Evolutionary conservation across 1,140 invertebrate species (phyloP).

Genomic region (Aplysia californica): DNA sequence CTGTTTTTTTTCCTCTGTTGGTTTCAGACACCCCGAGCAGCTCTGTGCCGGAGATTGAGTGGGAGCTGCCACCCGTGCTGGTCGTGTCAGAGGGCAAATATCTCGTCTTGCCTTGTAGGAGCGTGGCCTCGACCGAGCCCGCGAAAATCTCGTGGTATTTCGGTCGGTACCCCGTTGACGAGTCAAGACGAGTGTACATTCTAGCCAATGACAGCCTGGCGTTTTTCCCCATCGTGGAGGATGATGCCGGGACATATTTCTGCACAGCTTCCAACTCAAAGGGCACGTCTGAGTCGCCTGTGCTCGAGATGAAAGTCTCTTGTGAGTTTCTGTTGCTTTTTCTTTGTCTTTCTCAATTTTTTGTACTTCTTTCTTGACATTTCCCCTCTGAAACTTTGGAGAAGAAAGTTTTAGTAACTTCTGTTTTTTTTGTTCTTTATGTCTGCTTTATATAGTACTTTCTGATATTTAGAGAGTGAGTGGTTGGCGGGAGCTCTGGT

Average conservation of each 20-base stretch:
- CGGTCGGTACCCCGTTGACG: background rate
- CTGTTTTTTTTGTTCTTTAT: too few species aligned
- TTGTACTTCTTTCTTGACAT: too few species aligned
- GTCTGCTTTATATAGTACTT: too few species aligned
- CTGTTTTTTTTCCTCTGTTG: background rate
- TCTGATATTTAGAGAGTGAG: too few species aligned
- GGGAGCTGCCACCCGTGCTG: slow-evolving; percentile 24
- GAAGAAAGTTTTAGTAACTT: too few species aligned
- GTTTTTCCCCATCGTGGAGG: slow-evolving; percentile 12
- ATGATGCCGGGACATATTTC: slow-evolving; percentile 44
- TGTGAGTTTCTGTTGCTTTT: too few species aligned
- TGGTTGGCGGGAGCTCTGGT: too few species aligned
- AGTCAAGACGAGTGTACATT: slow-evolving; percentile 15
- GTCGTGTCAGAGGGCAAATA: slow-evolving; percentile 31
- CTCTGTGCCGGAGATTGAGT: slow-evolving; percentile 28
- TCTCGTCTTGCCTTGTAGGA: slow-evolving; percentile 40
- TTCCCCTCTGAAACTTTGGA: too few species aligned
- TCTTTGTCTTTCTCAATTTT: too few species aligned
- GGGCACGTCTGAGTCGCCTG: slow-evolving; percentile 32
- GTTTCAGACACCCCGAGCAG: background rate
- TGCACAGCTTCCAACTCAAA: slow-evolving; percentile 48
- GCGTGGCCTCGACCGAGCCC: background rate
- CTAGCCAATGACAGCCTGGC: slow-evolving; percentile 45
- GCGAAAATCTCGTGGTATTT: background rate
- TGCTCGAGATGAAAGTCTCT: slow-evolving; percentile 39